Evolutionary conservation across 2,888 invertebrate species (phyloP), one percentile per base, ranked within the genome.

Genomic region (Cremastinae sp.): DNA sequence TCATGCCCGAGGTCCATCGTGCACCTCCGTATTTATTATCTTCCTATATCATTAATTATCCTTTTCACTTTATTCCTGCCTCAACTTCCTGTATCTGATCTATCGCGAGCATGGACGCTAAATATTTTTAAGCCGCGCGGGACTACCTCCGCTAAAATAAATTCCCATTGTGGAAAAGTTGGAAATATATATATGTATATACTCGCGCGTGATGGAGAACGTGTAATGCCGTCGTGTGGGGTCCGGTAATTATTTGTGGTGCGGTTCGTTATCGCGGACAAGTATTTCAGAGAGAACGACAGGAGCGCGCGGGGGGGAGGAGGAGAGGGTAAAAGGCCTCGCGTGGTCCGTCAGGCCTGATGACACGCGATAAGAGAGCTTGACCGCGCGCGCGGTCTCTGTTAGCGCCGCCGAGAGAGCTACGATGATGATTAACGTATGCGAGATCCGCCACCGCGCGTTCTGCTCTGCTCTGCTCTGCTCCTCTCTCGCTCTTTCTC

Each of bases 181-280:
- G 34, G 51, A 58, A 62, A 41, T n/a, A n/a, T n/a, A 20, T 28
- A 2, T 8, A 8, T 14, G 34, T 28, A 16, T 43, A 36, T 38
- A 54, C 2, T 3, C 2, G 74, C 77, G 61, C 78, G 71, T 74
- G 78, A 49, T 41, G 22, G 9, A 18, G 28, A 51, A 53, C 43
- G 47, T n/a, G n/a, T 72, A 59, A 65, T 66, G 16, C 61, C 18
- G 36, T 54, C 54, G 2, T n/a, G 64, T 45, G 54, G 22, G 49
- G 59, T 16, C 54, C 51, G 58, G 69, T 71, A 65, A 76, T 81
- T 74, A 79, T 79, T 78, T 71, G 58, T 65, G 65, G 49, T 64
- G n/a, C n/a, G 49, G 53, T 65, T 74, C 59, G 59, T 78, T 75
- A 81, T 74, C 59, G 65, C 36, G 56, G 20, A 16, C 28, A 58